Evolutionary conservation across 2,888 invertebrate genomes (phyloP), one percentile per base, ranked within the genome.

Genomic region (Coenonympha glycerion): DNA sequence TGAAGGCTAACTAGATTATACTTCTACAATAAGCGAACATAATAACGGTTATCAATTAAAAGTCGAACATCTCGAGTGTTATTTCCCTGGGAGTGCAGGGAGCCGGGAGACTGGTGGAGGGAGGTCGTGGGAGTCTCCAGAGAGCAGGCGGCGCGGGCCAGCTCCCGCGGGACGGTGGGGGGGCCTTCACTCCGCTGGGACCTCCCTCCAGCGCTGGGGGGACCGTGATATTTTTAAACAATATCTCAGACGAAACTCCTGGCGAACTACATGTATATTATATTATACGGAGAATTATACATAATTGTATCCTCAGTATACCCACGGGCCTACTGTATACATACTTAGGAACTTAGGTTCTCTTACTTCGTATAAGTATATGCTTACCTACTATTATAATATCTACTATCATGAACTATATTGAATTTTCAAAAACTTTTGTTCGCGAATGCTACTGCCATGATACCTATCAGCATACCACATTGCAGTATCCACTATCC

Each of bases 61-160:
- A 78, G 71, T 76, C 69, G 71, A 76, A 74, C 73, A 76, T 79
- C 77, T 82, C 75, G 53, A 53, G 76, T 77, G 76, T 68, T 73
- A 74, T 79, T 79, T 79, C 75, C 77, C 74, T 76, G 69, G 64
- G n/a, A n/a, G n/a, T n/a, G n/a, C n/a, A n/a, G n/a, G n/a, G n/a
- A n/a, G n/a, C n/a, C n/a, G n/a, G n/a, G 78, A 75, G 78, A 77
- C 68, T 57, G 64, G 64, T 61, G 67, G 64, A 64, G 62, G 64
- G 61, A 64, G 61, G 62, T 65, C 65, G 63, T 63, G 63, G 60
- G 62, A 61, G 57, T 77, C 86, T 74, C 81, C 9, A 5, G 84
- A 75, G 85, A 81, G 78, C 82, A 71, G 85, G 85, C 79, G 83
- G 79, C 75, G 79, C 66, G 80, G 82, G 83, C 80, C 82, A 76